These are phyloP conservation scores for Piezodorus guildinii DNA, from an alignment of 1,140 invertebrate genomes.

Conservation along the genomic window DNA sequence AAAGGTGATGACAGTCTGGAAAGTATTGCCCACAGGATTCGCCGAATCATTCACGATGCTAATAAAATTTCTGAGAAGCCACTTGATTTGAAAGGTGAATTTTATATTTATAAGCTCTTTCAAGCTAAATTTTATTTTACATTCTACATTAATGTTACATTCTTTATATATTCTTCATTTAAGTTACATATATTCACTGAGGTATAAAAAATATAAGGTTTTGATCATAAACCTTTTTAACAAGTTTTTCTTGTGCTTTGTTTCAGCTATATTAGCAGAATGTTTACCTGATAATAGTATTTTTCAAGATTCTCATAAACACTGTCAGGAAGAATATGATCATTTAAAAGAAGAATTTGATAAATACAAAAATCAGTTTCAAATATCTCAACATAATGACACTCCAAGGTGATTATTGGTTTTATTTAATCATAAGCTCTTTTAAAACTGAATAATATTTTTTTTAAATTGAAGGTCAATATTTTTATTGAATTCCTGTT, in stretches of 20 bases:
- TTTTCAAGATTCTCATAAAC: conserved; percentile 26
- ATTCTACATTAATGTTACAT: neutral
- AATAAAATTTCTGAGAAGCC: conserved; percentile 35
- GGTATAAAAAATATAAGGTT: no score
- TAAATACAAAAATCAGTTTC: conserved; percentile 32
- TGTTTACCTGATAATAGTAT: conserved; percentile 16
- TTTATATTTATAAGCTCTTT: neutral
- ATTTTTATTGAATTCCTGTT: no score
- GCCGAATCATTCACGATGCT: conserved; percentile 22
- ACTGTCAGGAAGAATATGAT: conserved; percentile 41
- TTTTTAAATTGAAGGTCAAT: no score
- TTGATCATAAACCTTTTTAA: no score
- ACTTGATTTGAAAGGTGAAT: conserved; percentile 35
- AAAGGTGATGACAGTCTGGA: conserved; percentile 28
- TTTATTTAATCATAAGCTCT: no score
- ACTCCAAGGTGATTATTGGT: neutral
- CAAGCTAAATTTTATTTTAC: neutral
- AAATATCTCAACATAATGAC: conserved; percentile 28
- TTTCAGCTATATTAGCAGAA: conserved; percentile 24
- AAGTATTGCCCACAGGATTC: conserved; percentile 32
- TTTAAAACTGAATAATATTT: no score
- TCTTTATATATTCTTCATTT: no score
- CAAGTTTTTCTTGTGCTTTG: neutral
- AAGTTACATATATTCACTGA: no score
- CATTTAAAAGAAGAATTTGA: conserved; percentile 37